Evolutionary conservation across 2,888 invertebrate species (phyloP), one percentile per base, ranked within the genome.

Genomic region (Brachycybe producta): DNA sequence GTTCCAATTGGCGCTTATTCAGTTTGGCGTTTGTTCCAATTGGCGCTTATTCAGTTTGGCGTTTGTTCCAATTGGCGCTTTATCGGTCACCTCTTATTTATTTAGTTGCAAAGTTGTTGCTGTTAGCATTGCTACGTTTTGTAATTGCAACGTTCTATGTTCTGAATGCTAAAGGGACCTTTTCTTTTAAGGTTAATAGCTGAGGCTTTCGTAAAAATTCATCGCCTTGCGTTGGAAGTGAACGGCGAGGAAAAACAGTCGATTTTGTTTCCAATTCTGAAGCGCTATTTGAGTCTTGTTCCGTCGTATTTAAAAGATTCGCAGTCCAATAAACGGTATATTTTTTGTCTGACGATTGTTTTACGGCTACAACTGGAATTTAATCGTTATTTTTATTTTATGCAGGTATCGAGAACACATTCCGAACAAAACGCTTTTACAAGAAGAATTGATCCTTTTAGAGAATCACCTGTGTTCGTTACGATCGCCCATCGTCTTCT

Each of bases 401-500:
- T n/a, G n/a, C 21, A 48, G 40, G 27, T 13, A 28, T 13, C 38
- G 11, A 5, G n/a, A 39, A 13, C 47, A 54, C 60, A 77, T 84
- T 65, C 75, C 76, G 61, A 75, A 80, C 51, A 75, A 79, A 67
- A 69, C 72, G 60, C 75, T 73, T 63, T 71, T 92, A 60, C 72
- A 78, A 64, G 70, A 75, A 58, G 85, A 88, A 67, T 78, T 82
- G 63, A 71, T 73, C 56, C 68, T 69, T 58, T 71, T 90, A 15
- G 60, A 64, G 35, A 40, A 42, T 19, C 49, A 57, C 30, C 49
- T 60, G 62, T 71, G 71, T 55, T 70, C 73, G 62, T 67, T 79
- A 39, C 70, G 75, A 59, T 84, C 78, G 73, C 84, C 84, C 35
- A 68, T 91, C 57, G 94, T 92, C 54, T 94, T 94, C 73, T 82